These are phyloP conservation scores for Pseudochirops corinnae DNA, from an alignment of 2,797 vertebrate genomes.

Conservation along the genomic window DNA sequence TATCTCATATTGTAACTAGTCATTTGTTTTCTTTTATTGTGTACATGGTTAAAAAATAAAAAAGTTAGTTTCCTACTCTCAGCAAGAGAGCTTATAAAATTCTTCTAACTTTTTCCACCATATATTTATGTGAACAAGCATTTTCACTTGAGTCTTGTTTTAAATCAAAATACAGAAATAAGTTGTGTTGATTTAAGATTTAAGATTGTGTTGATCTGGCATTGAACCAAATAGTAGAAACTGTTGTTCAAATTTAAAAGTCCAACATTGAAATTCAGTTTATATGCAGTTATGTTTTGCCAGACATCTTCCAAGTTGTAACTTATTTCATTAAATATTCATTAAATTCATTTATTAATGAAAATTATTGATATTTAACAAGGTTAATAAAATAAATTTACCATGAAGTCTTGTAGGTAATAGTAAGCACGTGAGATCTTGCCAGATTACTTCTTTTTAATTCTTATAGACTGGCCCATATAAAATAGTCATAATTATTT, in stretches of 20 bases:
- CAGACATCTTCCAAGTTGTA: background rate
- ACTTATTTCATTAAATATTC: background rate
- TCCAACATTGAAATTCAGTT: background rate
- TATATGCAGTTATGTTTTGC: background rate
- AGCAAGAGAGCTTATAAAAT: background rate
- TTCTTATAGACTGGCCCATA: background rate
- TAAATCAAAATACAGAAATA: background rate
- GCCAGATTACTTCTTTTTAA: background rate
- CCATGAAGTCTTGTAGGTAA: background rate
- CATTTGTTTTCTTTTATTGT: too few relatives aligned
- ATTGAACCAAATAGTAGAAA: background rate
- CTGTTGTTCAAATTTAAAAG: background rate
- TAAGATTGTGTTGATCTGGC: background rate
- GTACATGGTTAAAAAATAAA: background rate
- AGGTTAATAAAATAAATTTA: background rate
- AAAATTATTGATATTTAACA: background rate
- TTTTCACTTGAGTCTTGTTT: background rate
- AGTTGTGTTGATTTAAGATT: background rate
- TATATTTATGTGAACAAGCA: background rate
- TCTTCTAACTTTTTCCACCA: background rate
- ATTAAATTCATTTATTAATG: background rate
- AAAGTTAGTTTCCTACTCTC: background rate
- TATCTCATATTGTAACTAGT: background rate
- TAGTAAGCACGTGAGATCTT: background rate
- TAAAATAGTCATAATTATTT: background rate